These are phyloP conservation scores for Eulemur rufifrons DNA, from an alignment of 2,113 vertebrate species.

Conservation along the genomic window DNA sequence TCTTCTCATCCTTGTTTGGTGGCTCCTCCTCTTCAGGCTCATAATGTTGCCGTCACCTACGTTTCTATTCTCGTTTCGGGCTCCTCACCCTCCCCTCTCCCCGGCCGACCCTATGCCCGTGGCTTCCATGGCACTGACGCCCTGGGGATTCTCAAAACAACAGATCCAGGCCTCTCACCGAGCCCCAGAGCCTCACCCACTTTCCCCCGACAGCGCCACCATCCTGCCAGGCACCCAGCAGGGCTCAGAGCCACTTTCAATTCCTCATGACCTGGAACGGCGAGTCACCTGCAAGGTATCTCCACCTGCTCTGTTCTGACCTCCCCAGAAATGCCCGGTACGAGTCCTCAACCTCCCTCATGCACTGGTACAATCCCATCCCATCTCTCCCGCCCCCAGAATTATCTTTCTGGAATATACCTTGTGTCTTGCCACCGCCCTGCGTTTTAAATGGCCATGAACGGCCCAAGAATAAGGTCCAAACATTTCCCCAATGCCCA, in stretches of 20 bases:
- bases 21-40: background rate
- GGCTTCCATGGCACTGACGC: background rate
- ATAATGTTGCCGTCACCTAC: background rate
- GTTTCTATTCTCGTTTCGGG: background rate
- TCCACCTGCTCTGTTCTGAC: rapidly evolving
- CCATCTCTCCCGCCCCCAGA: background rate
- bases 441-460: background rate
- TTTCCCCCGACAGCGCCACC: rapidly evolving
- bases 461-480: background rate
- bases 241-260: background rate
- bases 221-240: background rate
- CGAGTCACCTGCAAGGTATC: background rate
- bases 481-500: background rate
- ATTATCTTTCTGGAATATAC: background rate
- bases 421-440: background rate
- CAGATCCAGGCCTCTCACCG: background rate
- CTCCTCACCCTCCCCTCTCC: background rate
- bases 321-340: background rate
- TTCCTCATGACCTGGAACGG: background rate
- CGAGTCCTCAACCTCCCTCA: background rate
- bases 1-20: background rate
- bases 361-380: background rate
- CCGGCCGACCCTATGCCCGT: rapidly evolving
- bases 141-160: background rate
- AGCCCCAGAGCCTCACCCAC: background rate